A percentile compares a stretch with the other conserved stretches of the same genome.
phyloP scores from a whole-genome alignment of 2,797 vertebrate genomes.

The Cossypha niveicapilla region DNA sequence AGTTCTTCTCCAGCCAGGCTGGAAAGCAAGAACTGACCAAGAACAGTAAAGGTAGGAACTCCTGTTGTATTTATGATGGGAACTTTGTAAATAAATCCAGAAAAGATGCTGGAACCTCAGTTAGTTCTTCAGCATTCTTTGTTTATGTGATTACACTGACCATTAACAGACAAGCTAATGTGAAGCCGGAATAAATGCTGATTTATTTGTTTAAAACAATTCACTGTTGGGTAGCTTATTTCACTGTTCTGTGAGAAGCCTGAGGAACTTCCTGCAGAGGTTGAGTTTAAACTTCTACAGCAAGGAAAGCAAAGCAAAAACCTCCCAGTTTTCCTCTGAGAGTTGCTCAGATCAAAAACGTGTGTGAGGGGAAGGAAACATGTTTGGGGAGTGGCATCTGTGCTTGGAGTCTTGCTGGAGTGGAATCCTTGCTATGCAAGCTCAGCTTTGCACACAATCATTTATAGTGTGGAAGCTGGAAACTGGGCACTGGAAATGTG shows the following conservation, averaged over 20 bases:
- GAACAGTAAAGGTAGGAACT: background rate
- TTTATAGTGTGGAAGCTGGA: background rate
- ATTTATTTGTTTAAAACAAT: background rate
- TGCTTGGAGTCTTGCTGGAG: background rate
- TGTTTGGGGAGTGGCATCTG: background rate
- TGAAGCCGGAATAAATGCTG: background rate
- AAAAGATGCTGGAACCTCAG: background rate
- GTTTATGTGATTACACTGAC: background rate
- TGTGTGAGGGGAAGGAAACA: background rate
- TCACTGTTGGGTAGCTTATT: background rate
- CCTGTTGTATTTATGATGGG: rapidly evolving
- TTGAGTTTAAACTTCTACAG: background rate
- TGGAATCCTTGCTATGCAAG: background rate
- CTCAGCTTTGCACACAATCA: background rate
- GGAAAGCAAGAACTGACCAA: background rate
- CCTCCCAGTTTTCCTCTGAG: background rate
- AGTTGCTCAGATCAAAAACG: background rate
- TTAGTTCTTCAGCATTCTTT: background rate
- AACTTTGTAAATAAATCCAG: background rate
- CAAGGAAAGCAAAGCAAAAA: background rate
- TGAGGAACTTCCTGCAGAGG: background rate
- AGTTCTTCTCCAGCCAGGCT: background rate
- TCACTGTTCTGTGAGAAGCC: background rate
- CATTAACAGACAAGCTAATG: background rate
- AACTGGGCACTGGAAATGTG: background rate